These are phyloP conservation scores for Thamnophis elegans DNA, from an alignment of 2,797 vertebrate species.

Conservation along the genomic window DNA sequence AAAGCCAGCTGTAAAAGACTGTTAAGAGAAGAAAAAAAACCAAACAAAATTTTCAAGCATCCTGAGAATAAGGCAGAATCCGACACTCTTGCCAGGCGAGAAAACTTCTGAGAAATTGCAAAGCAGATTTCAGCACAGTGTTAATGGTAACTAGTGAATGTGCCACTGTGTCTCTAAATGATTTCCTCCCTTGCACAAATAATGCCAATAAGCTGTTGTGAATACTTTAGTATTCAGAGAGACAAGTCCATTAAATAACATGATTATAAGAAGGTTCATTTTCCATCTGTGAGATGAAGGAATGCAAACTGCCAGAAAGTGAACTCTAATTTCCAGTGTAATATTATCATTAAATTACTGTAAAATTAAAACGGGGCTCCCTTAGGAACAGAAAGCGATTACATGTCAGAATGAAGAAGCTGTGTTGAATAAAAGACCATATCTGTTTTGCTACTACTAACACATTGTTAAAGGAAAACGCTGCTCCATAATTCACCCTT, in stretches of 20 bases:
- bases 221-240: conserved; percentile 31
- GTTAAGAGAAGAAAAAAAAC: not conserved
- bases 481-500: fast-evolving
- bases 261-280: conserved; percentile 37
- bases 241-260: not conserved
- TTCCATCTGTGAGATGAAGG: conserved; percentile 31
- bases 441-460: not conserved
- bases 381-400: conserved; percentile 38
- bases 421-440: not conserved
- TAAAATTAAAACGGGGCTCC: conserved; percentile 55
- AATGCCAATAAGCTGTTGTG: not conserved
- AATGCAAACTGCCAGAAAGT: conserved; percentile 20
- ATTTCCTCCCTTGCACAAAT: conserved; percentile 7
- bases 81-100: not conserved
- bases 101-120: not conserved
- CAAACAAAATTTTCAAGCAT: not conserved
- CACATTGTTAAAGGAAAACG: not conserved
- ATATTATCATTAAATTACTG: conserved; percentile 58
- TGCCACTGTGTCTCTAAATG: fast-evolving
- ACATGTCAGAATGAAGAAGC: conserved; percentile 24
- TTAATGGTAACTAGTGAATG: not conserved
- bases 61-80: not conserved
- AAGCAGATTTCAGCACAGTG: not conserved
- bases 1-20: not conserved
- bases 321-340: conserved; percentile 47